Evolutionary conservation across 2,888 invertebrate species (phyloP).

Genomic region (Troglohyphantes excavatus): DNA sequence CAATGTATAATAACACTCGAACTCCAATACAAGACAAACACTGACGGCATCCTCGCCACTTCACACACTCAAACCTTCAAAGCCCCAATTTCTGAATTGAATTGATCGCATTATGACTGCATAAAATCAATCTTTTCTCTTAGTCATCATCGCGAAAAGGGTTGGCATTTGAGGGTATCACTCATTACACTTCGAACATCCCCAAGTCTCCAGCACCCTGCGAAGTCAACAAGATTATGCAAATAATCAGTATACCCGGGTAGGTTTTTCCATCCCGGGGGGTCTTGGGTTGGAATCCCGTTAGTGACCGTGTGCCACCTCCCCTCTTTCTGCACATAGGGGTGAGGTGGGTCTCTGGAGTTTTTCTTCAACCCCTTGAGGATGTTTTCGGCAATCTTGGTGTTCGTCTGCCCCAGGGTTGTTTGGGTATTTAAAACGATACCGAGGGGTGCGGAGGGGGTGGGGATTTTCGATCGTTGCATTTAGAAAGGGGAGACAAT

Average conservation of each 20-base stretch:
- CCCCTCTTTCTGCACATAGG: background rate
- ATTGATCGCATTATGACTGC: too few relatives aligned
- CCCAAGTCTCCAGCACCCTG: background rate
- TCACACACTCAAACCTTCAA: too few relatives aligned
- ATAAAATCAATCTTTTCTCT: background rate
- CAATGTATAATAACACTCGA: too few relatives aligned
- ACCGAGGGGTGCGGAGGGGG: background rate
- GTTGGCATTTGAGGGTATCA: background rate
- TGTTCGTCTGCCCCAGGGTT: background rate
- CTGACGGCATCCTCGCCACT: too few relatives aligned
- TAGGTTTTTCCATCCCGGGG: background rate
- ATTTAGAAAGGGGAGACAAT: too few relatives aligned
- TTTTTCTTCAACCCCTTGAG: background rate
- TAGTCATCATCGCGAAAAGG: slow-evolving; percentile 46
- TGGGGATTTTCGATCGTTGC: background rate
- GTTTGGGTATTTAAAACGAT: background rate
- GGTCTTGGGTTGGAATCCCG: slow-evolving; percentile 51
- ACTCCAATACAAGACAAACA: too few relatives aligned
- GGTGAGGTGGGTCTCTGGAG: background rate
- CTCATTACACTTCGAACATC: slow-evolving; percentile 40
- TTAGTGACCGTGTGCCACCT: slow-evolving; percentile 66
- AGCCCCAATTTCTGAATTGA: too few relatives aligned
- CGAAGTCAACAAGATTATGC: slow-evolving; percentile 73
- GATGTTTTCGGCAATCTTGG: background rate
- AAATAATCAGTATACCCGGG: slow-evolving; percentile 54